Percentiles rank a stretch among this genome's conserved stretches.
These are phyloP conservation scores for Drosophila nasuta DNA, from an alignment of 1,140 invertebrate species.

Conservation along the genomic window DNA sequence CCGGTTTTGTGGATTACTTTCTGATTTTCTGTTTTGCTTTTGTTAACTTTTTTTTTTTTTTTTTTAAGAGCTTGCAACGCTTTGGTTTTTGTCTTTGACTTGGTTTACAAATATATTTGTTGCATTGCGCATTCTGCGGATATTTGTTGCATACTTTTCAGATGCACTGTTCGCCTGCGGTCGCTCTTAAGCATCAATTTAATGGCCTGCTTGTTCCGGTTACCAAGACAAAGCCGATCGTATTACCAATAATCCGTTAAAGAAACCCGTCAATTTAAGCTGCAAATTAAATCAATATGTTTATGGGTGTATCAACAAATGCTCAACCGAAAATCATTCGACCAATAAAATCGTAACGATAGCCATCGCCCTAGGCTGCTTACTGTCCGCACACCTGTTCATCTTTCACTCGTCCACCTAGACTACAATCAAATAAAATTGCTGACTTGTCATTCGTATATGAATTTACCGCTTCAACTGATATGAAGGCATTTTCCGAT, in stretches of 20 bases:
- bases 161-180: slow-evolving; percentile 38
- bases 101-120: slow-evolving; percentile 32
- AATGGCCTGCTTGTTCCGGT: neutral
- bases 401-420: neutral
- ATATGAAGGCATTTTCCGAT: slow-evolving; percentile 37
- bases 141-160: slow-evolving; percentile 35
- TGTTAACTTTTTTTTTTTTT: slow-evolving; percentile 13
- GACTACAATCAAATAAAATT: slow-evolving; percentile 31
- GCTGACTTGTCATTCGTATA: slow-evolving; percentile 54
- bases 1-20: slow-evolving; percentile 68
- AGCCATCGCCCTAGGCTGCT: slow-evolving; percentile 1
- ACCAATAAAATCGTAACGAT: slow-evolving; percentile 52
- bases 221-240: slow-evolving; percentile 18
- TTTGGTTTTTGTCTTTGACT: slow-evolving; percentile 37
- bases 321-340: slow-evolving; percentile 47
- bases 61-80: slow-evolving; percentile 2
- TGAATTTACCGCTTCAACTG: slow-evolving; percentile 49
- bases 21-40: slow-evolving; percentile 33
- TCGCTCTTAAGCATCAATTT: slow-evolving; percentile 32
- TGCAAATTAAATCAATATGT: slow-evolving; percentile 51
- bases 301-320: slow-evolving; percentile 33
- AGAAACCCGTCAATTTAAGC: slow-evolving; percentile 26
- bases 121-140: slow-evolving; percentile 22
- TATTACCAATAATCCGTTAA: slow-evolving; percentile 26
- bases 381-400: neutral